Conservation (phyloP, 2,797 vertebrate species). For the Neopelma chrysocephalum region DNA sequence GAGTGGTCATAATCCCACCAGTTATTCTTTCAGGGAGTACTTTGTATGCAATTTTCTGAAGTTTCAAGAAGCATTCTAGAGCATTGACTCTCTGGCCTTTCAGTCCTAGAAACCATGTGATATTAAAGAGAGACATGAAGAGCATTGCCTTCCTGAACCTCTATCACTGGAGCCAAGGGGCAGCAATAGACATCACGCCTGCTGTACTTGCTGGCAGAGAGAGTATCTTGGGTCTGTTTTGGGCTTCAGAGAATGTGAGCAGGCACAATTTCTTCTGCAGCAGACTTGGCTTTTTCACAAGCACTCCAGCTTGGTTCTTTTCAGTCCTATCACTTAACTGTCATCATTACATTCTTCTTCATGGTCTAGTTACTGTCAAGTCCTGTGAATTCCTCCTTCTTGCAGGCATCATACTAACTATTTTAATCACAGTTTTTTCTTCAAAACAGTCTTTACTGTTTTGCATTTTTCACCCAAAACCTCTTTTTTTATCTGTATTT, state of each 20-base stretch:
- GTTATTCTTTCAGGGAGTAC: not conserved
- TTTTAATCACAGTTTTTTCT: not conserved
- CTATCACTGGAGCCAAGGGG: rapidly evolving
- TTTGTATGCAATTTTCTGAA: not conserved
- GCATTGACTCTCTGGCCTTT: not conserved
- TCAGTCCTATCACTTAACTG: not conserved
- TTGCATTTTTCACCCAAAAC: rapidly evolving
- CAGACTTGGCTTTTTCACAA: not conserved
- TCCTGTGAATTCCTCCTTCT: not conserved
- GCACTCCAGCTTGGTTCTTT: not conserved
- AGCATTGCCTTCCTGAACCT: not conserved
- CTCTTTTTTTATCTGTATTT: not conserved
- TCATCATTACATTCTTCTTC: not conserved
- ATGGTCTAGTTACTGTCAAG: not conserved
- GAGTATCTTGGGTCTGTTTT: not conserved
- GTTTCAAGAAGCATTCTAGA: not conserved
- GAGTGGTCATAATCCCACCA: not conserved
- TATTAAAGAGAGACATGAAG: not conserved
- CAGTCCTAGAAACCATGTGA: not conserved
- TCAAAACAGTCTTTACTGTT: not conserved
- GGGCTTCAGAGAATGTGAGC: not conserved
- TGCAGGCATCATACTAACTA: not conserved
- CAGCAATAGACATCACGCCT: not conserved
- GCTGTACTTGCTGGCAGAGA: rapidly evolving
- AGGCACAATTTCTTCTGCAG: not conserved